Evolutionary conservation across 2,888 invertebrate species (phyloP), one percentile per base, ranked within the genome.

Genomic region (Mechanitis messenoides): DNA sequence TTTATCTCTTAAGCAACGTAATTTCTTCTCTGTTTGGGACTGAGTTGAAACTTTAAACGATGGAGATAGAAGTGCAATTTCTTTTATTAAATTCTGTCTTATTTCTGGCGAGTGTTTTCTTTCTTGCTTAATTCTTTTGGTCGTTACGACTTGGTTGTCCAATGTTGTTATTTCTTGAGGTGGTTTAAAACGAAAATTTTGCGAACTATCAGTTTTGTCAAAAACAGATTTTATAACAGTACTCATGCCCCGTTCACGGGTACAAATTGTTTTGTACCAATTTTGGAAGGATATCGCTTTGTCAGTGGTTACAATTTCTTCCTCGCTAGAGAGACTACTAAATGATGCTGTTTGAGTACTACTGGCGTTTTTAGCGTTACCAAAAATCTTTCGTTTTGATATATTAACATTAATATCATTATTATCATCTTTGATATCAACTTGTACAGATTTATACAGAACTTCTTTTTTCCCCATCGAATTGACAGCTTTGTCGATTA

Each of bases 11-110:
- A 68, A 58, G 35, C 69, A 65, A 28, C 62, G 63, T 7, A 67
- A 35, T 33, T 71, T 69, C 58, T 64, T 71, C 0, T 80, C 78
- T 0, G 83, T 83, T 57, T 82, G 83, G 46, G 80, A 79, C 42
- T 77, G 74, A 46, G 72, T 75, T 5, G 83, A 79, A 0, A 76
- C 71, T 61, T 79, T 81, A 53, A 69, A 65, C 0, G 71, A 66
- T 9, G 80, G 74, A 0, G 74, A 66, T 58, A 80, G 45, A 0
- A 74, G 56, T 2, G 73, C 59, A 5, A 77, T 72, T 65, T 77
- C 74, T 46, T 77, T 74, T 3, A 76, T 66, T 9, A 80, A 67
- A 61, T 81, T 72, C n/a, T 71, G 69, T 55, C 68, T 69, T 0
- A 70, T 3, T 69, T 67, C 73, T 0, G 60, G 53, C 2, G 59